Evolutionary conservation across 1,140 invertebrate species (phyloP).

Genomic region (Bombus polaris): DNA sequence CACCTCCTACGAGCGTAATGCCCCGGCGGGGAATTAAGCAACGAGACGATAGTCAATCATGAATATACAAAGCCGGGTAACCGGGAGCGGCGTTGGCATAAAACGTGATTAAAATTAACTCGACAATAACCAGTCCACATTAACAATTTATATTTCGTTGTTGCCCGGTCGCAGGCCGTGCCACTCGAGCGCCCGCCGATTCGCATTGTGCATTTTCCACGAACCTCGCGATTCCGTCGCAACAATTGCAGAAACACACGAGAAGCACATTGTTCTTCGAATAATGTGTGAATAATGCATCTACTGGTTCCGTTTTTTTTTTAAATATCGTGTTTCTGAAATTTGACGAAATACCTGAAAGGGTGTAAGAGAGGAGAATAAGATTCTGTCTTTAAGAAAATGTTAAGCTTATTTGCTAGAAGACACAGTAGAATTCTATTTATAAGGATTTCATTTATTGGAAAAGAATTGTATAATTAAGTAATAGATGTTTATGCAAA

Average conservation of each 20-base stretch:
- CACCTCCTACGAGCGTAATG: conserved; percentile 29
- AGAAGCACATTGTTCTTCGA: conserved; percentile 41
- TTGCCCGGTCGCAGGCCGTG: background rate
- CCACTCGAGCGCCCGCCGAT: background rate
- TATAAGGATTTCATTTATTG: too few relatives aligned
- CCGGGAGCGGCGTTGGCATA: conserved; percentile 22
- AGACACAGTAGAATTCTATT: too few relatives aligned
- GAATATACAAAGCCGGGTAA: conserved; percentile 49
- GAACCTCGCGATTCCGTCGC: background rate
- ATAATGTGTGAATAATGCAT: conserved; percentile 11
- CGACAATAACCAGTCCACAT: conserved; percentile 46
- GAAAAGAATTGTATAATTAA: too few relatives aligned
- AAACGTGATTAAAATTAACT: conserved; percentile 57
- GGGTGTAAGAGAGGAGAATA: too few relatives aligned
- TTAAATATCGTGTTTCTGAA: conserved; percentile 1
- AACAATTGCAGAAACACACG: conserved; percentile 22
- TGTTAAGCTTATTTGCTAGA: too few relatives aligned
- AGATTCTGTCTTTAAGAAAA: too few relatives aligned
- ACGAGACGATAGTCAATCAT: conserved; percentile 56
- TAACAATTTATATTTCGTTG: conserved; percentile 52
- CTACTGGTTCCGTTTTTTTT: background rate
- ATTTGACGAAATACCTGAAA: background rate
- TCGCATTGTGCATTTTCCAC: conserved; percentile 22
- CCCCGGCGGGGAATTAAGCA: conserved; percentile 46
- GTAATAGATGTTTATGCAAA: too few relatives aligned